Evolutionary conservation across 2,888 invertebrate species (phyloP), one percentile per base, ranked within the genome.

Genomic region (Alentia gelatinosa): DNA sequence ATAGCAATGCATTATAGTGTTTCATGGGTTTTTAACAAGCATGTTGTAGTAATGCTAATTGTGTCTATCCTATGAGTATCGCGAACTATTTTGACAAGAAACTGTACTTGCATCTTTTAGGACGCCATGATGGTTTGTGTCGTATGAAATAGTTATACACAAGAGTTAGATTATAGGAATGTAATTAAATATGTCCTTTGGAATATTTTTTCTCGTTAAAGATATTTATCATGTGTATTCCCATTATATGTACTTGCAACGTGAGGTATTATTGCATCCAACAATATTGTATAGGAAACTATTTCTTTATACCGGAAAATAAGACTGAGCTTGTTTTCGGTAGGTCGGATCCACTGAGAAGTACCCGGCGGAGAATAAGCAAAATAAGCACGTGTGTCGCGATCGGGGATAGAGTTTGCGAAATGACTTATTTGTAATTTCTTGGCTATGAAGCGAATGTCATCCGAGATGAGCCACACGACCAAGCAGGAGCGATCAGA

Each of bases 401-500:
- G 15, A 74, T 5, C 74, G 3, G 5, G 35, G 33, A 35, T 5
- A 39, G 4, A 23, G 12, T 12, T 79, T 79, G 79, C 47, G 86
- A 50, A 42, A 86, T 86, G 42, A 47, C n/a, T 12, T 26, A 30
- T 63, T 3, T 0, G 37, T 63, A 1, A 9, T 56, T 63, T n/a
- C 0, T 33, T 12, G 35, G 39, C 33, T 26, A 89, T 89, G 89
- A 89, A 89, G 37, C 89, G 89, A 37, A 33, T 9, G 12, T 47
- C 23, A 15, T 33, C 56, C n/a, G 89, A 89, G n/a, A 50, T 63
- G n/a, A 50, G 89, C 35, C 35, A 7, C 26, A 89, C 7, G 7
- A 26, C 89, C 7, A 89, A 89, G n/a, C n/a, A 30, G 4, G 89
- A 89, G 37, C n/a, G 63, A 23, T 37, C 56, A 19, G 63, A 89